Percentiles rank a stretch among this genome's conserved stretches.
Evolutionary conservation across 2,797 vertebrate genomes (phyloP).

Genomic region (Periophthalmus magnuspinnatus): DNA sequence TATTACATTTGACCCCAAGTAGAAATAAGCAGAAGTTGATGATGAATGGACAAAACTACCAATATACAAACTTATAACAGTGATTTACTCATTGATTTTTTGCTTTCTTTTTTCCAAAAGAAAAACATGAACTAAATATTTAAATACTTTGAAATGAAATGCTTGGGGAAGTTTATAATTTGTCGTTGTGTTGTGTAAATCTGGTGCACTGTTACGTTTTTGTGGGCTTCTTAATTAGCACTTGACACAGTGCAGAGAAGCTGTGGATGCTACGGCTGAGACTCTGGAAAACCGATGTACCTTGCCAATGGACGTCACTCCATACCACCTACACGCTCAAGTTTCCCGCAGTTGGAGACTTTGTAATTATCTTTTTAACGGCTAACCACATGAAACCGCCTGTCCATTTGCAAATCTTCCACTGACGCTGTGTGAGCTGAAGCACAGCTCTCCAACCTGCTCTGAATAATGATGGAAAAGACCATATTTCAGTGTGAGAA

Average conservation of each 20-base stretch:
- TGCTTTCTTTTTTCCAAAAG: too few relatives aligned
- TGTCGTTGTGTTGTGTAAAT: conserved; percentile 41
- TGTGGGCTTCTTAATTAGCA: conserved; percentile 64
- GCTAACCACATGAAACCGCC: conserved; percentile 61
- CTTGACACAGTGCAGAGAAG: conserved; percentile 65
- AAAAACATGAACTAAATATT: conserved; percentile 49
- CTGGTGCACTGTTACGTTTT: conserved; percentile 61
- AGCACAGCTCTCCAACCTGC: conserved; percentile 39
- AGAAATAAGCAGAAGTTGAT: neutral
- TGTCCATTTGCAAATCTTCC: conserved; percentile 56
- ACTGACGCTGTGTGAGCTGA: conserved; percentile 50
- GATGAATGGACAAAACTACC: neutral
- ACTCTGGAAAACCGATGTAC: conserved; percentile 69
- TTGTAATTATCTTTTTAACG: conserved; percentile 69
- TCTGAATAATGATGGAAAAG: conserved; percentile 11
- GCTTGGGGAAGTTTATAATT: neutral
- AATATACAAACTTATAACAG: conserved; percentile 5
- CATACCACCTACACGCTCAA: conserved; percentile 63
- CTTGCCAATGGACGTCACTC: conserved; percentile 70
- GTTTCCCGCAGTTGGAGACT: conserved; percentile 64
- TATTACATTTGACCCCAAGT: too few relatives aligned
- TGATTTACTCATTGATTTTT: too few relatives aligned
- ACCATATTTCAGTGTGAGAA: neutral
- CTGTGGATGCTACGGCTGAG: conserved; percentile 68
- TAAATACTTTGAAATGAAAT: conserved; percentile 27